Evolutionary conservation across 2,888 invertebrate genomes (phyloP), one percentile per base, ranked within the genome.

Genomic region (Parnassius orleans): DNA sequence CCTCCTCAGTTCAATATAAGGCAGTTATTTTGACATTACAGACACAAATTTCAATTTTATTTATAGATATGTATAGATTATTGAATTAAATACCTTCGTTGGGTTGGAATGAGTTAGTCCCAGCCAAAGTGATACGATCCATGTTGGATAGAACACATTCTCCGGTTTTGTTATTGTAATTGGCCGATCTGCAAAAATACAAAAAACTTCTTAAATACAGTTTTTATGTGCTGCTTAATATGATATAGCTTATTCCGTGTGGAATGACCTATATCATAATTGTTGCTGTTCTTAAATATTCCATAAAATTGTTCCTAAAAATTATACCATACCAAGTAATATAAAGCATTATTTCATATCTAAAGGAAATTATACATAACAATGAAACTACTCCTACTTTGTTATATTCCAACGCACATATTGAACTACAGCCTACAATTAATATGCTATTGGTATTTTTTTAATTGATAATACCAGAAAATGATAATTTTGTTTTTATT

Each of bases 101-200:
- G 65, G 93, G 90, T 80, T 95, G 94, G 86, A 97, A 96, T 71
- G 95, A 94, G 75, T 93, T 95, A 61, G 95, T 95, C 71, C 97
- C 96, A 65, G 96, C 96, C 77, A 97, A 93, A 60, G 97, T 97
- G 86, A 97, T 94, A 72, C 97, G 94, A 92, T 97, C 97, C 97
- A 98, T 97, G 88, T 96, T 96, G 67, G 97, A 97, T 75, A 97
- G 93, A 81, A 96, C 95, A 90, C 98, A 98, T 80, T 95, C 95
- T 68, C 96, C 96, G 68, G 95, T 96, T 70, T 94, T 94, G 90
- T 96, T 96, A 90, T 95, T 95, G 93, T 95, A 98, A 93, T 96
- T 98, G 77, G 97, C 96, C 76, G 98, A 98, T 93, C 98, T 98
- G 94, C 73, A 90, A 90, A 84, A 86, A 88, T 33, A 48, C 7